These are phyloP conservation scores for Lochmaea capreae DNA, from an alignment of 2,888 invertebrate genomes.

Conservation along the genomic window DNA sequence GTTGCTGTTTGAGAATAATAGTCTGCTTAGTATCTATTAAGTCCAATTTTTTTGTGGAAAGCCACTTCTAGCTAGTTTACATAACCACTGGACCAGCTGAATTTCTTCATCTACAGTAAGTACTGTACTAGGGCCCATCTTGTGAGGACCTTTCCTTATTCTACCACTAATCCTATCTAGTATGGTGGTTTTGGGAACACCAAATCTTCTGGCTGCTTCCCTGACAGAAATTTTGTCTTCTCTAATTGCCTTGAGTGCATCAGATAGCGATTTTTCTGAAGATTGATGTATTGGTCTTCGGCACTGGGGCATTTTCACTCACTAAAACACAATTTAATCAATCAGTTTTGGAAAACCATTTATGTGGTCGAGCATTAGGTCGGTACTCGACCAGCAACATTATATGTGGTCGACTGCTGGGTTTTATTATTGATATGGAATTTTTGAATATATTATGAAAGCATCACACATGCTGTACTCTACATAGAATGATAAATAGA, in stretches of 20 bases:
- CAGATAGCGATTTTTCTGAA: slow-evolving; percentile 18
- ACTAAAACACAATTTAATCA: neutral
- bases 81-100: slow-evolving; percentile 41
- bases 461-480: neutral
- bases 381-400: slow-evolving; percentile 6
- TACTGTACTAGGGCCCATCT: too few relatives aligned
- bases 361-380: neutral
- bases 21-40: slow-evolving; percentile 37
- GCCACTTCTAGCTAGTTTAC: slow-evolving; percentile 40
- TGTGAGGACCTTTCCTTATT: too few relatives aligned
- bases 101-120: slow-evolving; percentile 34
- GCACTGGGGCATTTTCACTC: slow-evolving; percentile 1
- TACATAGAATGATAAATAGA: neutral
- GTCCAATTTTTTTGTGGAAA: slow-evolving; percentile 46
- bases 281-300: slow-evolving; percentile 31
- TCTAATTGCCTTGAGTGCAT: too few relatives aligned
- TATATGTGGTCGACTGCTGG: slow-evolving; percentile 27
- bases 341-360: neutral
- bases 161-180: too few relatives aligned
- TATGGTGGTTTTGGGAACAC: too few relatives aligned
- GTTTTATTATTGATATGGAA: slow-evolving; percentile 3
- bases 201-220: too few relatives aligned
- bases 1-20: slow-evolving; percentile 26
- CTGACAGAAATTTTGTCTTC: too few relatives aligned
- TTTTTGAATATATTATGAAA: slow-evolving; percentile 1